A percentile compares a stretch with the other conserved stretches of the same genome.
phyloP scores from a whole-genome alignment of 2,888 invertebrate genomes.

The Nemurella pictetii region DNA sequence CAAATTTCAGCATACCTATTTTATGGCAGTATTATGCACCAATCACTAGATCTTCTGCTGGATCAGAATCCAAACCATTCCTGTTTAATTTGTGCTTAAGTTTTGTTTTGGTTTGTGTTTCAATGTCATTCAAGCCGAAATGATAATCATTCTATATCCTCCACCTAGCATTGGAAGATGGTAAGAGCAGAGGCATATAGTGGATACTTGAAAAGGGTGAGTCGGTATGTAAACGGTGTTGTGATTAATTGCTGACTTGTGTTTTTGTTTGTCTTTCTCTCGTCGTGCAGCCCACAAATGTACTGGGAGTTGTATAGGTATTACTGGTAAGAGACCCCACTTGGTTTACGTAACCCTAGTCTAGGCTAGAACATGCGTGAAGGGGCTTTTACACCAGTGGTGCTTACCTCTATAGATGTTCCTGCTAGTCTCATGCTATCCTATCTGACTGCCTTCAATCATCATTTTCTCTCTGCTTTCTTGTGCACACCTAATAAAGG shows the following conservation, averaged over 20 bases:
- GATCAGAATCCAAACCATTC: no score
- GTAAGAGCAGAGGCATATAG: no score
- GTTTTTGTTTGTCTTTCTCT: conserved; percentile 47
- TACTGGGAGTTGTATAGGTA: conserved; percentile 57
- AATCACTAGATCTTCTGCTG: no score
- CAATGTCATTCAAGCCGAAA: no score
- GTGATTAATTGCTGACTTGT: conserved; percentile 28
- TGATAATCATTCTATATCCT: no score
- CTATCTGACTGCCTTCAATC: conserved; percentile 12
- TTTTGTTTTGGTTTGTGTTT: no score
- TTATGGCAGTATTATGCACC: no score
- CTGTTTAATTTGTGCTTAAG: no score
- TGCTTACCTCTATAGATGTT: conserved; percentile 34
- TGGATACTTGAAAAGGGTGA: no score
- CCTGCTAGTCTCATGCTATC: conserved; percentile 25
- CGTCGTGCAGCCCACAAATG: conserved; percentile 53
- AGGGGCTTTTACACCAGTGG: conserved; percentile 42
- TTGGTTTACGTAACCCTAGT: conserved; percentile 43
- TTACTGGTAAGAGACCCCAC: conserved; percentile 55
- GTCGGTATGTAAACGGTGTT: no score
- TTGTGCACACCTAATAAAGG: not conserved
- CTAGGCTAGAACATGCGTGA: conserved; percentile 23
- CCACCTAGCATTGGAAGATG: no score
- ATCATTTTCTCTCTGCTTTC: not conserved
- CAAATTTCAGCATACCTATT: no score